phyloP scores from a whole-genome alignment of 2,113 vertebrate species.

The Callocephalon fimbriatum region DNA sequence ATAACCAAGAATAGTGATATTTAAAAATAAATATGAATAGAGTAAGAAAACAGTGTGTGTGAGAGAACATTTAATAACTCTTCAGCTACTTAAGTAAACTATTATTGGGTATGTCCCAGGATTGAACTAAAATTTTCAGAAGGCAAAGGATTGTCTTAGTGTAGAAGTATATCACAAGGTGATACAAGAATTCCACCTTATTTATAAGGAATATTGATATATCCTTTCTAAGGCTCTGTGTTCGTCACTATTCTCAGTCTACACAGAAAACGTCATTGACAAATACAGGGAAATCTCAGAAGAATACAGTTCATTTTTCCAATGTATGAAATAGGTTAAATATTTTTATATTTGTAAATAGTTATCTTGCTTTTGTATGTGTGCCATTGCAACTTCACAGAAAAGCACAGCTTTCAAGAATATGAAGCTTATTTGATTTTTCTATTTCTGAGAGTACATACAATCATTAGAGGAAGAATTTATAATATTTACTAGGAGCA shows the following conservation, averaged over 20 bases:
- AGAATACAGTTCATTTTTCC: neutral
- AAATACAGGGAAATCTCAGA: neutral
- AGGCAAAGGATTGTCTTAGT: neutral
- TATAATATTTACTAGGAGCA: neutral
- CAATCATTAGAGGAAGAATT: neutral
- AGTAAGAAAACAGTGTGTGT: neutral
- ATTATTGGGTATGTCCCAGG: neutral
- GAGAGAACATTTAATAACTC: rapidly evolving
- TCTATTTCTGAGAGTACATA: neutral
- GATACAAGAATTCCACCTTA: neutral
- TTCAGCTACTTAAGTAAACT: neutral
- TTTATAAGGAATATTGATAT: neutral
- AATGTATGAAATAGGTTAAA: neutral
- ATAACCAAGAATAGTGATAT: neutral
- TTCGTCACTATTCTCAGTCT: neutral
- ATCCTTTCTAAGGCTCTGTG: neutral
- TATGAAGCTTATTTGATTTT: conserved; percentile 15
- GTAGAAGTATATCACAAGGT: neutral
- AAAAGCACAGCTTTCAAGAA: neutral
- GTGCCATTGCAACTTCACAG: neutral
- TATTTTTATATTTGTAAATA: neutral
- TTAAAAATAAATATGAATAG: neutral
- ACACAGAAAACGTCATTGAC: neutral
- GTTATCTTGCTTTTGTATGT: neutral
- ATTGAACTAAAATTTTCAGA: neutral